phyloP scores from a whole-genome alignment of 2,888 invertebrate genomes.

The Erpobdella octoculata region DNA sequence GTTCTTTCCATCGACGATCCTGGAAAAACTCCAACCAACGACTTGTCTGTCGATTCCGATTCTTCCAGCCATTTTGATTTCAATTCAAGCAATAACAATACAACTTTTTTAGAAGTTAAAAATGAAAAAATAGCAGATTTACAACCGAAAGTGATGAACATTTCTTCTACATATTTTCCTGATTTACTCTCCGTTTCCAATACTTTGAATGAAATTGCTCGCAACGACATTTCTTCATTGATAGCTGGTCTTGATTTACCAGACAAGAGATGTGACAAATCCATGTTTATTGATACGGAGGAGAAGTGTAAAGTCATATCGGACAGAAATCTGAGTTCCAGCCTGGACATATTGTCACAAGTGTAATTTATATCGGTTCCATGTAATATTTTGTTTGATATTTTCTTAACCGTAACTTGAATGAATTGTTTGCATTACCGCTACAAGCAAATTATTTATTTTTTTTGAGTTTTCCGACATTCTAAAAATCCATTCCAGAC shows the following conservation, averaged over 20 bases:
- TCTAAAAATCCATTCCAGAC: too few species aligned
- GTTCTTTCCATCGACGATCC: not conserved
- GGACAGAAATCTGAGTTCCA: not conserved
- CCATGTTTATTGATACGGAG: not conserved
- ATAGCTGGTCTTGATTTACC: slow-evolving; percentile 22
- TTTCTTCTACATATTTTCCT: not conserved
- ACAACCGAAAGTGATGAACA: not conserved
- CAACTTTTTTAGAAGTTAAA: not conserved
- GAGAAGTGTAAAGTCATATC: not conserved
- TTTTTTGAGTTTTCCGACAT: too few species aligned
- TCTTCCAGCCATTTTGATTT: not conserved
- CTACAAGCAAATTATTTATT: too few species aligned
- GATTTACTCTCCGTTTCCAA: not conserved
- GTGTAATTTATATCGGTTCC: not conserved
- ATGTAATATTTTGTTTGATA: too few species aligned
- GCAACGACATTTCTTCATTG: slow-evolving; percentile 31
- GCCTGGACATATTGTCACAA: not conserved
- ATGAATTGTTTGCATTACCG: too few species aligned
- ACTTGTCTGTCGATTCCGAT: not conserved
- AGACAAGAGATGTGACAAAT: not conserved
- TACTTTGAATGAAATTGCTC: not conserved
- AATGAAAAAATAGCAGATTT: not conserved
- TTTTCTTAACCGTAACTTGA: too few species aligned
- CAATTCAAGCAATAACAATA: not conserved
- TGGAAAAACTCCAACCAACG: not conserved